A percentile compares a stretch with the other conserved stretches of the same genome.
These are phyloP conservation scores for Cryptocephalus moraei DNA, from an alignment of 2,888 invertebrate genomes.

Conservation along the genomic window DNA sequence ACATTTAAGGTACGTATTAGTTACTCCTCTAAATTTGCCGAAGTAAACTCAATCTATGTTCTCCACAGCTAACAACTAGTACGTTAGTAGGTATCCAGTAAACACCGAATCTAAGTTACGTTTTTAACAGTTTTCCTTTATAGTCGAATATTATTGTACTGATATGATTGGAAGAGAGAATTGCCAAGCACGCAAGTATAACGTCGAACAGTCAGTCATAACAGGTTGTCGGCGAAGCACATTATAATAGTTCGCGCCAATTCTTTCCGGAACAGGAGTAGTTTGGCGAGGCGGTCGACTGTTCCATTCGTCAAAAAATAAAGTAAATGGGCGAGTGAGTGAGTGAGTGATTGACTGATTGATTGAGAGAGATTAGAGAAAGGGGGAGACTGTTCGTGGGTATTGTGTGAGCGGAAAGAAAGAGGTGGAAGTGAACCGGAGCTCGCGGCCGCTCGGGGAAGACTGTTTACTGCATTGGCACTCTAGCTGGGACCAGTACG, in stretches of 20 bases:
- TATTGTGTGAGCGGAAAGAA: neutral
- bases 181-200: too few relatives aligned
- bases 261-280: too few relatives aligned
- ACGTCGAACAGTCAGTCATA: too few relatives aligned
- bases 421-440: conserved; percentile 18
- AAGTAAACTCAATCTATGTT: conserved; percentile 13
- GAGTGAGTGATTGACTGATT: too few relatives aligned
- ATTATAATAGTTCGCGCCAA: too few relatives aligned
- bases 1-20: conserved; percentile 24
- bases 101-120: neutral
- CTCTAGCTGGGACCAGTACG: conserved; percentile 26
- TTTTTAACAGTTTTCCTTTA: conserved; percentile 1
- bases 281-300: too few relatives aligned
- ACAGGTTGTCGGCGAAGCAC: too few relatives aligned
- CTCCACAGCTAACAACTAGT: neutral
- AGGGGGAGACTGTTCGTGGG: too few relatives aligned
- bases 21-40: conserved; percentile 7
- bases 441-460: conserved; percentile 28
- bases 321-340: too few relatives aligned
- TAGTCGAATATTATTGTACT: conserved; percentile 8
- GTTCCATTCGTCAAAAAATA: too few relatives aligned
- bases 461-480: conserved; percentile 27
- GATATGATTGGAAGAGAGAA: conserved; percentile 1
- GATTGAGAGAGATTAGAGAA: too few relatives aligned
- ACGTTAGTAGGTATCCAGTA: neutral